Base-by-base conservation (phyloP, 2,888 invertebrate genomes). In the Stenodera caucasica region DNA sequence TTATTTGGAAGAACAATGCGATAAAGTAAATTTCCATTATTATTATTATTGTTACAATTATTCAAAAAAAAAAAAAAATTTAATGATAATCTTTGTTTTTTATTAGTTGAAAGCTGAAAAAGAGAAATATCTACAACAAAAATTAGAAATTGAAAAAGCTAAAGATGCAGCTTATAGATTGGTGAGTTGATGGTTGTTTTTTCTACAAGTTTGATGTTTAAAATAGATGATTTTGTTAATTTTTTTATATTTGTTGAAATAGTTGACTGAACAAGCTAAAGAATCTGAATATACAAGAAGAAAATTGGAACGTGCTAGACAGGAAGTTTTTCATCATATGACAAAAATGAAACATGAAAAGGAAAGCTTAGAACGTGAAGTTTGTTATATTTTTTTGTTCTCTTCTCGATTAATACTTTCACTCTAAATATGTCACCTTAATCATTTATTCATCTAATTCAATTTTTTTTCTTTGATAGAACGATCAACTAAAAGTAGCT, bases 311-410 rank as follows among this genome's bases (percentile, higher is more conserved):
- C 78, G 82, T 63, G 85, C 85, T 8, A 78, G 86, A 51, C 83
- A 84, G 73, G 86, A 86, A 75, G 84, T 85, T 45, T 82, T 86
- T 65, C 81, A 82, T 59, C 85, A 85, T 73, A 83, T 85, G 70
- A 85, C 84, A 12, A 82, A 82, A 67, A 85, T 85, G 65, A 82
- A 83, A 53, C 81, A 82, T 33, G 85, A 86, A 74, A 84, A 85
- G 63, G 85, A 86, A 69, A 79, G 80, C 55, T 77, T 85, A 56
- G 85, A 85, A 74, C 76, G 81, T 75, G 85, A 86, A 81, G 86
- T 85, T 75, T 72, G 75, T 65, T 52, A n/a, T 51, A 26, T 29
- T 49, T 32, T 18, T 3, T 29, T 52, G 49, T 45, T n/a, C 55
- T 55, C 50, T 35, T 29, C n/a, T 45, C 11, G 37, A 33, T 11